Evolutionary conservation across 2,888 invertebrate genomes (phyloP).

Genomic region (Shargacucullia verbasci): DNA sequence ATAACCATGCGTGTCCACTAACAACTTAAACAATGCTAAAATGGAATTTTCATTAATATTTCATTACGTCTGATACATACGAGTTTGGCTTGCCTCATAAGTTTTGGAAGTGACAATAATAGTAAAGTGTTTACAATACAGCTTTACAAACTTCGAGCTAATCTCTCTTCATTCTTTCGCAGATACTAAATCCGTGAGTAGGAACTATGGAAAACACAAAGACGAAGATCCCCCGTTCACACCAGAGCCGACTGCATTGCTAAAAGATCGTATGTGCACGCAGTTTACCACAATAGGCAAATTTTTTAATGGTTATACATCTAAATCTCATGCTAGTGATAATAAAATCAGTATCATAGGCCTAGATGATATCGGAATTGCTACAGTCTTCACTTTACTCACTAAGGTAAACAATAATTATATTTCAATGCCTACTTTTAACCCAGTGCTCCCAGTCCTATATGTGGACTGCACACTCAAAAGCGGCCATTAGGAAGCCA

Average conservation of each 20-base stretch:
- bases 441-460: too few relatives aligned
- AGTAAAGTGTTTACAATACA: too few relatives aligned
- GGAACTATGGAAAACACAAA: conserved; percentile 1
- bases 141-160: too few relatives aligned
- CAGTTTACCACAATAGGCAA: conserved; percentile 45
- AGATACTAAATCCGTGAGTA: conserved; percentile 8
- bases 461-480: too few relatives aligned
- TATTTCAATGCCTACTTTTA: too few relatives aligned
- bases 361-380: conserved; percentile 95
- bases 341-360: conserved; percentile 94
- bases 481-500: too few relatives aligned
- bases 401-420: conserved; percentile 87
- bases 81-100: too few relatives aligned
- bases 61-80: too few relatives aligned
- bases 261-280: conserved; percentile 15
- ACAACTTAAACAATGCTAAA: too few relatives aligned
- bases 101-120: too few relatives aligned
- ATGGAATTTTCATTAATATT: too few relatives aligned
- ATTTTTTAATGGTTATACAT: conserved; percentile 30
- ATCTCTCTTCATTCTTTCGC: neutral
- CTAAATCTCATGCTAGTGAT: conserved; percentile 18
- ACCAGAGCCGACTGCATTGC: neutral
- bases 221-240: neutral
- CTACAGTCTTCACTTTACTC: conserved; percentile 93
- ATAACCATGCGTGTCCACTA: too few relatives aligned